phyloP scores from a whole-genome alignment of 2,888 invertebrate species.

The Therioaphis trifolii region DNA sequence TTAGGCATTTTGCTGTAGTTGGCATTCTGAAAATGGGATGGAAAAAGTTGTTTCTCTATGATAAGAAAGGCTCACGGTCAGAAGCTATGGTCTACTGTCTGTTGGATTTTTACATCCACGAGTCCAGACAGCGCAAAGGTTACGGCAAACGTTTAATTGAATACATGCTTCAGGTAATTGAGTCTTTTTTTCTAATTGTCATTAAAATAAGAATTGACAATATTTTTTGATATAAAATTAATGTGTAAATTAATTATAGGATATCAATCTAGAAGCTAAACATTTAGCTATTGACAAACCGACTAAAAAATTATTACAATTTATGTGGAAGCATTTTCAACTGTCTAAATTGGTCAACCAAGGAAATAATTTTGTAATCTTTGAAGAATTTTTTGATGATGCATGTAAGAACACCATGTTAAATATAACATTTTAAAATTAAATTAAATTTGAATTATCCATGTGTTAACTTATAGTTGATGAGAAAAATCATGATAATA shows the following conservation, averaged over 20 bases:
- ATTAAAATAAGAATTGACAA: neutral
- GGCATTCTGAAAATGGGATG: constrained; percentile 90
- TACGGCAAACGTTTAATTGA: constrained; percentile 87
- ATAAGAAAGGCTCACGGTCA: constrained; percentile 77
- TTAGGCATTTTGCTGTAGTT: constrained; percentile 71
- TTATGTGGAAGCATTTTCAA: constrained; percentile 81
- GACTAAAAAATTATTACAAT: constrained; percentile 86
- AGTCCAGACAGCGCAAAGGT: constrained; percentile 85
- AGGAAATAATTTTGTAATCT: constrained; percentile 50
- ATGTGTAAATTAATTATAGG: constrained; percentile 70
- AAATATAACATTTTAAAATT: neutral
- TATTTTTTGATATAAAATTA: neutral
- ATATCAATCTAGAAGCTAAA: constrained; percentile 76
- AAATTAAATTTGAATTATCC: neutral
- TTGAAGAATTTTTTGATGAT: constrained; percentile 47
- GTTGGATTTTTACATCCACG: constrained; percentile 92
- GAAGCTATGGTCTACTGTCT: constrained; percentile 88
- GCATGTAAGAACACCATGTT: neutral
- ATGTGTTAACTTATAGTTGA: constrained; percentile 17
- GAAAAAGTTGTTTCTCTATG: constrained; percentile 89
- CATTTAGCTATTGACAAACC: constrained; percentile 93
- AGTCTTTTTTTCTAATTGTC: neutral
- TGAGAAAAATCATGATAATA: neutral
- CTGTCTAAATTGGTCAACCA: constrained; percentile 50
- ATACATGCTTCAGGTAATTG: constrained; percentile 82